Percentiles rank a stretch among this genome's conserved stretches.
These are phyloP conservation scores for Shargacucullia verbasci DNA, from an alignment of 2,888 invertebrate genomes.

Conservation along the genomic window DNA sequence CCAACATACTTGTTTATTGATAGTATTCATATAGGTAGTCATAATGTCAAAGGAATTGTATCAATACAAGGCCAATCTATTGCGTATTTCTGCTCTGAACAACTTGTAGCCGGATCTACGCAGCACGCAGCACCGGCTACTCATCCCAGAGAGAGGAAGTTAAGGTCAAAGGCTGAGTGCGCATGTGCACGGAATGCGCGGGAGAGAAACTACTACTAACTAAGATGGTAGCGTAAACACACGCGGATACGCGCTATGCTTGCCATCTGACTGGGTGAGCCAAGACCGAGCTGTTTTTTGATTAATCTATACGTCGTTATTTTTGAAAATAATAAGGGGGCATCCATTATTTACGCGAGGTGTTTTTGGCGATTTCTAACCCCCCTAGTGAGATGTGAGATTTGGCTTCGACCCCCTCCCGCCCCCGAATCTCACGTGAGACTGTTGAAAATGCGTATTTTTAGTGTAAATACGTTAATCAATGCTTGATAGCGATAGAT, in stretches of 20 bases:
- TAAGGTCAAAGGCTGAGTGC: constrained; percentile 57
- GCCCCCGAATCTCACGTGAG: too few species aligned
- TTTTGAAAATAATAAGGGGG: not conserved
- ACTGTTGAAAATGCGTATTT: too few species aligned
- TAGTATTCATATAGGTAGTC: too few species aligned
- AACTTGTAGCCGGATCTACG: constrained; percentile 36
- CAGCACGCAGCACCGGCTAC: constrained; percentile 36
- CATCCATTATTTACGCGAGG: too few species aligned
- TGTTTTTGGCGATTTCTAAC: too few species aligned
- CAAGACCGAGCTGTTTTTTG: not conserved
- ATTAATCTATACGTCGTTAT: not conserved
- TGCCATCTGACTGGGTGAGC: not conserved
- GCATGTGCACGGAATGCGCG: constrained; percentile 73
- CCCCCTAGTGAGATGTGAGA: too few species aligned
- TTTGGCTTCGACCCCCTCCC: too few species aligned
- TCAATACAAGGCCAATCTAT: constrained; percentile 19
- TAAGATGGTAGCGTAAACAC: constrained; percentile 63
- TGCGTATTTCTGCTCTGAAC: constrained; percentile 48
- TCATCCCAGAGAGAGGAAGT: constrained; percentile 34
- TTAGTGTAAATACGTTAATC: too few species aligned
- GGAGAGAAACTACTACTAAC: constrained; percentile 59
- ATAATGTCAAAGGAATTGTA: too few species aligned
- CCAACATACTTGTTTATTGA: too few species aligned
- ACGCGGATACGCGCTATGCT: constrained; percentile 30
- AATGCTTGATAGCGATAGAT: too few species aligned